Conservation (phyloP, 1,140 invertebrate species). For the Macrocentrus cingulum region DNA sequence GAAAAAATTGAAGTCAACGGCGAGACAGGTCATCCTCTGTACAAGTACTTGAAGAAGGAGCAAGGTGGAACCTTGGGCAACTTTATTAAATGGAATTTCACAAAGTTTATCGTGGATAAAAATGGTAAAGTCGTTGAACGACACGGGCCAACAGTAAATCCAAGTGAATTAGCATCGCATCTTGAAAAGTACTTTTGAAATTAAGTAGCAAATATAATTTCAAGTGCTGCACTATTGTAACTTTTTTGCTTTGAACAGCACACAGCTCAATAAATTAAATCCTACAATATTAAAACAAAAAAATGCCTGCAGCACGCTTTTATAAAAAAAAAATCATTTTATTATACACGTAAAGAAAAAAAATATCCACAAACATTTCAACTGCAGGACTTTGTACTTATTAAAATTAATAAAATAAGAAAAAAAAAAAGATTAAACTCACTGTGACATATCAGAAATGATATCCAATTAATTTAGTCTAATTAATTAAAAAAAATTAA, state of each 20-base stretch:
- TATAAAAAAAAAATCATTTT: no score
- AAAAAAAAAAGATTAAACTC: no score
- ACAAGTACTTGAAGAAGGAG: constrained; percentile 84
- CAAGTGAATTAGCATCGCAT: constrained; percentile 66
- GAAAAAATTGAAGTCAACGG: constrained; percentile 89
- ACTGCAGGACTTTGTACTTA: no score
- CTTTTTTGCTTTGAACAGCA: constrained; percentile 4
- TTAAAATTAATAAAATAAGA: no score
- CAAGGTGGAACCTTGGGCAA: constrained; percentile 74
- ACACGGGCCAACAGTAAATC: constrained; percentile 79
- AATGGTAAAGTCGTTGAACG: constrained; percentile 86
- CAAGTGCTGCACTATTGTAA: constrained; percentile 22
- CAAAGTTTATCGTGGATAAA: constrained; percentile 91
- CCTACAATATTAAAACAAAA: no score
- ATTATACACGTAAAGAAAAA: no score
- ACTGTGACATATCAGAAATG: no score
- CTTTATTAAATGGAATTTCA: constrained; percentile 98
- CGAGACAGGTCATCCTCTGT: constrained; percentile 80
- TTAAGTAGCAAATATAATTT: background rate
- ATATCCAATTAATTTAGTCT: no score
- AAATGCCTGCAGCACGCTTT: no score
- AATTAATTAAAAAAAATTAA: no score
- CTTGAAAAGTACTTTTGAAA: constrained; percentile 71
- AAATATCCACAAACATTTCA: no score
- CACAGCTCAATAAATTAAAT: constrained; percentile 3